Evolutionary conservation across 1,140 invertebrate genomes (phyloP).

Genomic region (Carposina sasakii): DNA sequence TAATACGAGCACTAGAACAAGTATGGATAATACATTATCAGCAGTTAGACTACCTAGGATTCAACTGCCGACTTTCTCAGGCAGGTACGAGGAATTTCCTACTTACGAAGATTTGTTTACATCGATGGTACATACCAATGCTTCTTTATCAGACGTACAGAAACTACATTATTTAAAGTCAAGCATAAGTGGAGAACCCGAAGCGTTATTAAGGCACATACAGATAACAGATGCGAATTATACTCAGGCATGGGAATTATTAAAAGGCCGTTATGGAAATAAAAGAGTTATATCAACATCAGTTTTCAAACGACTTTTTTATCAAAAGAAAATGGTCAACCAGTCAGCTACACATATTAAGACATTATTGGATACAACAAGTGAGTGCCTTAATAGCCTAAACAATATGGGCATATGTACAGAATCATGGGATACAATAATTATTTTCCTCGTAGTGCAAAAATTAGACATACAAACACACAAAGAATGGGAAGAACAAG

Average conservation of each 20-base stretch:
- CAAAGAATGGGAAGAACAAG: slow-evolving; percentile 33
- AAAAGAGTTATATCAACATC: slow-evolving; percentile 32
- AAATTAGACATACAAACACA: slow-evolving; percentile 33
- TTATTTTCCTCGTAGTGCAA: slow-evolving; percentile 31
- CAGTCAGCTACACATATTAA: slow-evolving; percentile 29
- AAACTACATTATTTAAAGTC: slow-evolving; percentile 40
- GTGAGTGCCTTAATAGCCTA: slow-evolving; percentile 34
- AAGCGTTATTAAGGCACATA: slow-evolving; percentile 28
- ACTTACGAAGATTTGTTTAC: slow-evolving; percentile 35
- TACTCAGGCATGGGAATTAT: slow-evolving; percentile 28
- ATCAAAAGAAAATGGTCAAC: slow-evolving; percentile 23
- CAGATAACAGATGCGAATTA: slow-evolving; percentile 37
- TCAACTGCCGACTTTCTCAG: slow-evolving; percentile 34
- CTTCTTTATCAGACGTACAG: slow-evolving; percentile 23
- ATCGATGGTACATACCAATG: slow-evolving; percentile 31
- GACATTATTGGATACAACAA: slow-evolving; percentile 31
- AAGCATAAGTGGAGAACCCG: slow-evolving; percentile 28
- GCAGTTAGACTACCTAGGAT: slow-evolving; percentile 29
- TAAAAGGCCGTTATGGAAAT: slow-evolving; percentile 44
- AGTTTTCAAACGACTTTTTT: slow-evolving; percentile 33
- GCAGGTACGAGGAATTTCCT: slow-evolving; percentile 34
- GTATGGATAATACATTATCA: background rate
- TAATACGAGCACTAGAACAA: background rate
- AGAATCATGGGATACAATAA: slow-evolving; percentile 34
- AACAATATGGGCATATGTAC: slow-evolving; percentile 24